These are phyloP conservation scores for Oreohelix idahoensis DNA, from an alignment of 1,140 invertebrate species.

Conservation along the genomic window DNA sequence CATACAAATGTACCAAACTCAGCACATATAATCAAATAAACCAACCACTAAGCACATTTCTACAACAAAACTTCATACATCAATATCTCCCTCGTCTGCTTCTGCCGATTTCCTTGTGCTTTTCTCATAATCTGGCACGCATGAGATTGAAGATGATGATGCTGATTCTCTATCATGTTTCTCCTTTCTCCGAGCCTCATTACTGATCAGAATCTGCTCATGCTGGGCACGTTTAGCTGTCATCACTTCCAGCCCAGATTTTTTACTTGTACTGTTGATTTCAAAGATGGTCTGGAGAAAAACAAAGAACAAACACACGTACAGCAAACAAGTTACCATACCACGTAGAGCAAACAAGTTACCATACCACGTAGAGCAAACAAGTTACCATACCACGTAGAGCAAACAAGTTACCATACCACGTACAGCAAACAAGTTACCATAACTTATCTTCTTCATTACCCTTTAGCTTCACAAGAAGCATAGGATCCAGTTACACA, in stretches of 20 bases:
- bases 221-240: constrained; percentile 74
- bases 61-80: constrained; percentile 28
- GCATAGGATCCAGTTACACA: too few species aligned
- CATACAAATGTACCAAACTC: too few species aligned
- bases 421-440: too few species aligned
- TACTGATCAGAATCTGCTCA: constrained; percentile 40
- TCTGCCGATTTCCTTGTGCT: constrained; percentile 3
- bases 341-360: too few species aligned
- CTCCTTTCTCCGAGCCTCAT: constrained; percentile 28
- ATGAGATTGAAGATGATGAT: background rate
- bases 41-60: too few species aligned
- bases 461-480: too few species aligned
- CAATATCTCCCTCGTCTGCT: constrained; percentile 46
- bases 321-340: too few species aligned
- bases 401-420: too few species aligned
- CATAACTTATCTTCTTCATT: too few species aligned
- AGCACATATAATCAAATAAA: too few species aligned
- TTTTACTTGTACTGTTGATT: constrained; percentile 86
- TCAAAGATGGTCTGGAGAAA: constrained; percentile 92
- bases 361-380: too few species aligned
- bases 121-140: background rate
- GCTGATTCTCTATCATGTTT: constrained; percentile 9
- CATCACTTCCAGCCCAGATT: constrained; percentile 75
- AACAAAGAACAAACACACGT: background rate
- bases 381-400: too few species aligned